Percentiles rank a stretch among this genome's conserved stretches.
phyloP scores from a whole-genome alignment of 2,797 vertebrate genomes.

The Enteromius unitaeniatus region DNA sequence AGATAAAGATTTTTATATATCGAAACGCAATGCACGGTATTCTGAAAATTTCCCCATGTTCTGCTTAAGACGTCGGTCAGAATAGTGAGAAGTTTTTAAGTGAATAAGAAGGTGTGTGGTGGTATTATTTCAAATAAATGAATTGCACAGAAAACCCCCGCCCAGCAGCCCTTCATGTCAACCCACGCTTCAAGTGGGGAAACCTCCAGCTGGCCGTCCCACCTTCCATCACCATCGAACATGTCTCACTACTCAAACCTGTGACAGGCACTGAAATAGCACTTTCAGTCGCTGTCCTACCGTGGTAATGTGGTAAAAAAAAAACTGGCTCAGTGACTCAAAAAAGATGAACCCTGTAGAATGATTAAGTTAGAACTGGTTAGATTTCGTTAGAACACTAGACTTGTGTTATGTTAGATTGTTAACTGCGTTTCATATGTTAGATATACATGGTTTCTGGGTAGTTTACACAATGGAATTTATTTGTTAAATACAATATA shows the following conservation, averaged over 20 bases:
- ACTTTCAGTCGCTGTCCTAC: conserved; percentile 22
- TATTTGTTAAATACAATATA: neutral
- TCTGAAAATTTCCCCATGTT: conserved; percentile 49
- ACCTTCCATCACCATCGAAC: conserved; percentile 40
- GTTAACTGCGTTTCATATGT: neutral
- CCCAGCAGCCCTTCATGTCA: conserved; percentile 57
- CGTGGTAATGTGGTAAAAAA: neutral
- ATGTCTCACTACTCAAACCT: neutral
- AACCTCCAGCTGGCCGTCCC: conserved; percentile 62
- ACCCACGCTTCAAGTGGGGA: conserved; percentile 64
- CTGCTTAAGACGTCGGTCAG: conserved; percentile 41
- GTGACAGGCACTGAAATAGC: neutral
- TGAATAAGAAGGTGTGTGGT: conserved; percentile 52
- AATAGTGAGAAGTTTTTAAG: conserved; percentile 34
- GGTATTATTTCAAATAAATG: conserved; percentile 63
- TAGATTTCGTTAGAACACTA: too few species aligned
- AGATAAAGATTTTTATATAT: conserved; percentile 23
- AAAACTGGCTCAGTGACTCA: neutral
- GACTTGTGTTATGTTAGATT: too few species aligned
- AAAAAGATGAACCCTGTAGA: neutral
- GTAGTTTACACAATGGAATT: neutral
- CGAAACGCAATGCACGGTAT: conserved; percentile 28
- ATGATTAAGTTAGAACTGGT: too few species aligned
- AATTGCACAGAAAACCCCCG: conserved; percentile 56
- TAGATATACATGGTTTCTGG: neutral